These are phyloP conservation scores for Eciton burchellii DNA, from an alignment of 1,140 invertebrate genomes.

Conservation along the genomic window DNA sequence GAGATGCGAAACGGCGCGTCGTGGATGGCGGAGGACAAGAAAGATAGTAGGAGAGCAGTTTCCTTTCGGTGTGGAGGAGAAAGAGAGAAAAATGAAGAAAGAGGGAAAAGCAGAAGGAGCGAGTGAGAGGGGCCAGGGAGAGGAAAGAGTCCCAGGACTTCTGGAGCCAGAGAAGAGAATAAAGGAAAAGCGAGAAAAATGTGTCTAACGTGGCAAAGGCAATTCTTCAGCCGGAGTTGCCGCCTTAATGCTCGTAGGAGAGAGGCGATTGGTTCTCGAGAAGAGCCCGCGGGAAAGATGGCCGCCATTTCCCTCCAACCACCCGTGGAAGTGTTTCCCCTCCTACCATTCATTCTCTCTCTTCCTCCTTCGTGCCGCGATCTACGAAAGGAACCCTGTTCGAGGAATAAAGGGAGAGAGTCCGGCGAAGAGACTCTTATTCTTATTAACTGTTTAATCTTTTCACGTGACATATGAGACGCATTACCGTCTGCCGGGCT, in stretches of 20 bases:
- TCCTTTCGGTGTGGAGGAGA: slow-evolving; percentile 62
- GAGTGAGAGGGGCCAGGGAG: slow-evolving; percentile 39
- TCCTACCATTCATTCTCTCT: slow-evolving; percentile 58
- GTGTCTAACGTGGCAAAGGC: slow-evolving; percentile 85
- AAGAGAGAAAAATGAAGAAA: slow-evolving; percentile 49
- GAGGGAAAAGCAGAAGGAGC: slow-evolving; percentile 39
- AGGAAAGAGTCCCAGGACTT: slow-evolving; percentile 75
- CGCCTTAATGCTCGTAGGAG: slow-evolving; percentile 84
- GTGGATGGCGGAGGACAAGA: slow-evolving; percentile 63
- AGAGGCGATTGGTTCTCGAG: slow-evolving; percentile 85
- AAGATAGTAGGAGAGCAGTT: slow-evolving; percentile 70
- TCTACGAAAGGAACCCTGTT: slow-evolving; percentile 77
- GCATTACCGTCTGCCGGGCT: slow-evolving; percentile 81
- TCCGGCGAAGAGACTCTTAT: slow-evolving; percentile 84
- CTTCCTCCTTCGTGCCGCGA: slow-evolving; percentile 60
- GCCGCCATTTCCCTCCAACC: slow-evolving; percentile 86
- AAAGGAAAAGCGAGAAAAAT: slow-evolving; percentile 87
- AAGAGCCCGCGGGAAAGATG: slow-evolving; percentile 85
- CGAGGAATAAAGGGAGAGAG: slow-evolving; percentile 75
- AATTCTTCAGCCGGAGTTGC: slow-evolving; percentile 86
- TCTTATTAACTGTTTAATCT: slow-evolving; percentile 87
- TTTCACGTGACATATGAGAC: slow-evolving; percentile 84
- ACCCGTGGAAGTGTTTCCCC: slow-evolving; percentile 81
- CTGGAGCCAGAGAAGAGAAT: slow-evolving; percentile 80
- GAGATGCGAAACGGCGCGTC: slow-evolving; percentile 81